Evolutionary conservation across 2,888 invertebrate genomes (phyloP), one percentile per base, ranked within the genome.

Genomic region (Tetramorium bicarinatum): DNA sequence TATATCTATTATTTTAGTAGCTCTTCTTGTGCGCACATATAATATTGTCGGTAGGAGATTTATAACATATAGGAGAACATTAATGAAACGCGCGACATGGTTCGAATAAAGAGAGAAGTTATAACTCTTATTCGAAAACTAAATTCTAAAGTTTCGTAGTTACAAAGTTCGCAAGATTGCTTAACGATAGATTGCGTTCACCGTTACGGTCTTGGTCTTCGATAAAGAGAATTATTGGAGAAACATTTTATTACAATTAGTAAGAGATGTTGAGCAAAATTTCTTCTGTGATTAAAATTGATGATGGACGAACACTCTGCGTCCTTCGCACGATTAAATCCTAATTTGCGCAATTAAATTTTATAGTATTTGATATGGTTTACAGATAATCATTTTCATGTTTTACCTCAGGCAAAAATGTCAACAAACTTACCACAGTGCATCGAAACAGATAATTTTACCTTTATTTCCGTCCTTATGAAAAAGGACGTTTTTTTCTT

Each of bases 91-190:
- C n/a, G 8, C 7, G 15, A 52, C 18, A 29, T 4, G n/a, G 4
- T n/a, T 7, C 25, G 13, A 13, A 75, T 49, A 21, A 13, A 64
- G 21, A 44, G 25, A 64, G 18, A 62, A 64, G 79, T 72, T 52
- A 21, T 34, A 34, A 34, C 29, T 54, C 49, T 82, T 87, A 88
- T 84, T 72, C 77, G 62, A 79, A 86, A 88, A 87, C 84, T 56
- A 75, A 87, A 87, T 79, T 80, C 29, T 67, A 18, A 64, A 79
- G 85, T 41, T 64, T n/a, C 18, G 52, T 72, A 83, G 74, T 87
- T 83, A 41, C 69, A 54, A 71, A 79, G 62, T 81, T 67, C 25
- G 54, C 29, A n/a, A 18, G 41, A 67, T 54, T 44, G 2, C n/a
- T 66, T 29, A 41, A 66, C 29, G 54, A 66, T 44, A 66, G 54